These are phyloP conservation scores for Sinosuthora webbiana DNA, from an alignment of 2,113 vertebrate genomes.

Conservation along the genomic window DNA sequence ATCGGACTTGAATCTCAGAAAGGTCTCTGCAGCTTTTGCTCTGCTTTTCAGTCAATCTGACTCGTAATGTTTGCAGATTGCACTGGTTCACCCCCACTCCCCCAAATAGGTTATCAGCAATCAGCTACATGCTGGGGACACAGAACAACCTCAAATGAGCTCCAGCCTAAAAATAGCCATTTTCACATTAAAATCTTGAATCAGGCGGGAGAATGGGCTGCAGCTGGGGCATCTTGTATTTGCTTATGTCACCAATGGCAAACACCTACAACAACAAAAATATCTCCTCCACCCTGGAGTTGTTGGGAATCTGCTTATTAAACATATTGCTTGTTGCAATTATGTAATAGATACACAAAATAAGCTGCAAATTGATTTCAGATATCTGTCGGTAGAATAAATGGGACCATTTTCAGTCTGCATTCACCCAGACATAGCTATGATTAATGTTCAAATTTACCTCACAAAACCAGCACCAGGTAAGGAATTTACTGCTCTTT, in stretches of 20 bases:
- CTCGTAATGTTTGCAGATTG: conserved; percentile 71
- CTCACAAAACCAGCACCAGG: not conserved
- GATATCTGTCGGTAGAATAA: not conserved
- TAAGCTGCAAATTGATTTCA: conserved; percentile 2
- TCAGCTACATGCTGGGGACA: conserved; percentile 68
- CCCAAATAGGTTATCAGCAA: conserved; percentile 64
- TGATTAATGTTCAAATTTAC: not conserved
- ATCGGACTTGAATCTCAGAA: not conserved
- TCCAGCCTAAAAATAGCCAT: conserved; percentile 74
- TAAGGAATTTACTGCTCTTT: not conserved
- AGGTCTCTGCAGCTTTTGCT: conserved; percentile 21
- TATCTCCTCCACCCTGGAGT: not conserved
- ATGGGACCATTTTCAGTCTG: conserved; percentile 33
- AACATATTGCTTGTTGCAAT: not conserved
- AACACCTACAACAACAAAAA: conserved; percentile 23
- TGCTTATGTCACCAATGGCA: conserved; percentile 49
- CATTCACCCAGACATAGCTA: not conserved
- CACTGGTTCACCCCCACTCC: conserved; percentile 26
- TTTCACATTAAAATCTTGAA: conserved; percentile 73
- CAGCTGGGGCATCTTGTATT: conserved; percentile 57
- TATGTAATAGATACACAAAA: conserved; percentile 14
- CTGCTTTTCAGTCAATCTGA: conserved; percentile 65
- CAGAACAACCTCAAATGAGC: conserved; percentile 60
- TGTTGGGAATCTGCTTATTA: conserved; percentile 3
- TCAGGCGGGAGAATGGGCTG: conserved; percentile 4